Percentiles rank a stretch among this genome's conserved stretches.
phyloP scores from a whole-genome alignment of 2,797 vertebrate species.

The Neosalanx taihuensis region DNA sequence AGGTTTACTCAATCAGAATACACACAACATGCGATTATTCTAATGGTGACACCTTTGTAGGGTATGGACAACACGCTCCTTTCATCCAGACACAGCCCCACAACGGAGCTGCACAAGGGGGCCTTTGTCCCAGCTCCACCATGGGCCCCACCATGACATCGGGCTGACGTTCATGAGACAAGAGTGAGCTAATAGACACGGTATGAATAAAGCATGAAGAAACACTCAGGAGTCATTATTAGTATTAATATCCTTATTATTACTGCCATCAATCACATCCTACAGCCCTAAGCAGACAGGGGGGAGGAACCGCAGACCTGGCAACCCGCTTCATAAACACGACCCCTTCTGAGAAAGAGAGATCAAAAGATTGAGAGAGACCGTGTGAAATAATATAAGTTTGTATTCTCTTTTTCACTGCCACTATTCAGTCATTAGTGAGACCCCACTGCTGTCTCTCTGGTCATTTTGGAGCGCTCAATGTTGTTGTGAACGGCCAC shows the following conservation, averaged over 20 bases:
- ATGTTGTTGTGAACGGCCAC: conserved; percentile 37
- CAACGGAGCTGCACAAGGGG: conserved; percentile 31
- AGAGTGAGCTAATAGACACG: conserved; percentile 28
- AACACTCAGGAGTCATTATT: conserved; percentile 37
- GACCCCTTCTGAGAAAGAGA: not conserved
- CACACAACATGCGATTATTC: not conserved
- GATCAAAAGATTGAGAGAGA: not conserved
- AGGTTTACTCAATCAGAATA: not conserved
- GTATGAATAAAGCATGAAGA: conserved; percentile 52
- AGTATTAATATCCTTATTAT: conserved; percentile 57
- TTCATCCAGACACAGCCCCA: conserved; percentile 13
- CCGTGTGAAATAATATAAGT: not conserved
- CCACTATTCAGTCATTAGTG: conserved; percentile 43
- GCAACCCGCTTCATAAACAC: conserved; percentile 2
- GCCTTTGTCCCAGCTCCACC: conserved; percentile 12
- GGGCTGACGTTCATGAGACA: conserved; percentile 27
- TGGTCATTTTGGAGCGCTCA: conserved; percentile 47
- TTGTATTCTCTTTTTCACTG: conserved; percentile 21
- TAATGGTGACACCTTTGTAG: not conserved
- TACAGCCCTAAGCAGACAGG: conserved; percentile 36
- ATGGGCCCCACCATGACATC: conserved; percentile 18
- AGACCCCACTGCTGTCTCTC: conserved; percentile 44
- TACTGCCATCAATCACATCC: conserved; percentile 49
- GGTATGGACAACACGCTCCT: conserved; percentile 3
- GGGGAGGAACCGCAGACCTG: conserved; percentile 2